phyloP scores from a whole-genome alignment of 2,888 invertebrate genomes.

The Rugalucina vietnamica region DNA sequence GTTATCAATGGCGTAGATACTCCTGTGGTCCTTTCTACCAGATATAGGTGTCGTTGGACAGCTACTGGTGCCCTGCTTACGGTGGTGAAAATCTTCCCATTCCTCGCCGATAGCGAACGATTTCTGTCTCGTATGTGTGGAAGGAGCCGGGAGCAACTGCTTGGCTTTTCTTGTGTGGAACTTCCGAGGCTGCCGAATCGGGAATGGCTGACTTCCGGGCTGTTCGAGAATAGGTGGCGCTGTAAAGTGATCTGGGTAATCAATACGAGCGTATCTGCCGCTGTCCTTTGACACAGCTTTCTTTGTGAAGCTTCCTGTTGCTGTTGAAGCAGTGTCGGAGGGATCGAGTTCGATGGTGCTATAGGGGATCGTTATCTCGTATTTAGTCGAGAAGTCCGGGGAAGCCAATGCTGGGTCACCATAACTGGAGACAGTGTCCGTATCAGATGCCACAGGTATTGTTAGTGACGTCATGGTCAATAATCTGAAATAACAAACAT shows the following conservation, averaged over 20 bases:
- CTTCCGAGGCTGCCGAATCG: background rate
- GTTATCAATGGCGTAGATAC: slow-evolving; percentile 39
- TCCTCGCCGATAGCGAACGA: slow-evolving; percentile 70
- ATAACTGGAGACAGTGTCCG: background rate
- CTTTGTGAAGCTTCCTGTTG: background rate
- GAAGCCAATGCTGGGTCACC: background rate
- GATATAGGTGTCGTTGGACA: slow-evolving; percentile 63
- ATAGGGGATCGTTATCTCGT: background rate
- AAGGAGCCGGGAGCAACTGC: background rate
- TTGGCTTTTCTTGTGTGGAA: background rate
- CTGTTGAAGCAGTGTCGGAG: background rate
- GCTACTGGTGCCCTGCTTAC: slow-evolving; percentile 39
- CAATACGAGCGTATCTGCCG: background rate
- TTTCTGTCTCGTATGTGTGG: slow-evolving; percentile 41
- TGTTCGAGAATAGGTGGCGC: background rate
- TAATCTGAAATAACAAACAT: too few relatives aligned
- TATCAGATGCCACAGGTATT: too few relatives aligned
- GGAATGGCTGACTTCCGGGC: background rate
- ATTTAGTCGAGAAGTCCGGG: background rate
- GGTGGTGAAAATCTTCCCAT: slow-evolving; percentile 66
- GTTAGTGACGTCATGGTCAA: too few relatives aligned
- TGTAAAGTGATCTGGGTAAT: background rate
- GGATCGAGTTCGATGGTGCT: background rate
- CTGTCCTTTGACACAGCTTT: background rate
- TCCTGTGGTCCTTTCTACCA: slow-evolving; percentile 9